phyloP scores from a whole-genome alignment of 2,797 vertebrate species.

The Anolis apletophallus region DNA sequence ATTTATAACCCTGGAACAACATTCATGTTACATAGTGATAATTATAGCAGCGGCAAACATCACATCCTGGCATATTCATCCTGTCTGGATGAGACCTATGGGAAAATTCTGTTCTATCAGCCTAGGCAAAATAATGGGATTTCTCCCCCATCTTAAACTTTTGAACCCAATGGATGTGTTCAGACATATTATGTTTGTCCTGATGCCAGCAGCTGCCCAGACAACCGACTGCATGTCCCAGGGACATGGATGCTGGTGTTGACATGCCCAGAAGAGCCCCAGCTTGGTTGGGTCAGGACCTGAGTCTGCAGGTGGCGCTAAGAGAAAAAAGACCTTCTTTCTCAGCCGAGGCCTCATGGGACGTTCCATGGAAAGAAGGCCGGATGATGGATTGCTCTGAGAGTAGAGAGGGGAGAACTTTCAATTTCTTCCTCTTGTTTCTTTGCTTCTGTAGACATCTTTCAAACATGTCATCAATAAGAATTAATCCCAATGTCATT shows the following conservation, averaged over 20 bases:
- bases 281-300: conserved; percentile 12
- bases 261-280: not conserved
- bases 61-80: not conserved
- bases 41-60: too few relatives aligned
- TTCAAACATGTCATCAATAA: not conserved
- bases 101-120: not conserved
- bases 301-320: not conserved
- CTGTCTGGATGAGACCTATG: not conserved
- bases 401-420: not conserved
- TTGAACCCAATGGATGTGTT: not conserved
- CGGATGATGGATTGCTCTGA: not conserved
- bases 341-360: not conserved
- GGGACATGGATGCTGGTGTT: not conserved
- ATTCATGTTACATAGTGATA: too few relatives aligned
- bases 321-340: conserved; percentile 15
- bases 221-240: not conserved
- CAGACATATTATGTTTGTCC: not conserved
- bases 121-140: not conserved
- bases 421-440: not conserved
- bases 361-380: not conserved
- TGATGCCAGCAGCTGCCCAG: not conserved
- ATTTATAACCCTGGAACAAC: too few relatives aligned
- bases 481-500: not conserved
- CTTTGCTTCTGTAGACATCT: not conserved
- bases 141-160: not conserved